These are phyloP conservation scores for Neodiprion fabricii DNA, from an alignment of 1,140 invertebrate genomes.

Conservation along the genomic window DNA sequence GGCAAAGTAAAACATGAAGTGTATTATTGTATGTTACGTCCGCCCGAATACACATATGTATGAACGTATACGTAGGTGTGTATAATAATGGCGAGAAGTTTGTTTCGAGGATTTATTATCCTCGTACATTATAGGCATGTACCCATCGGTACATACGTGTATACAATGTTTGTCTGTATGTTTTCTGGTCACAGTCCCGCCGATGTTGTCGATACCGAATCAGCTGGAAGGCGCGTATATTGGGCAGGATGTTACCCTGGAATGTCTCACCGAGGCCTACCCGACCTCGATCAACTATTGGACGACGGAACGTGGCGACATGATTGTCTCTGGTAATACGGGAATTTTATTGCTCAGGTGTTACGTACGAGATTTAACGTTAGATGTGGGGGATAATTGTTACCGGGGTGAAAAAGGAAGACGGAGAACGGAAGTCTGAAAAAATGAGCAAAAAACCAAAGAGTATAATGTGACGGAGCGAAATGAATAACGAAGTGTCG, in stretches of 20 bases:
- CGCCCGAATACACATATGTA: too few species aligned
- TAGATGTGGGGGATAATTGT: too few species aligned
- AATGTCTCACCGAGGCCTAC: slow-evolving; percentile 89
- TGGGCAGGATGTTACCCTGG: slow-evolving; percentile 80
- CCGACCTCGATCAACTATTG: slow-evolving; percentile 89
- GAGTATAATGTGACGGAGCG: too few species aligned
- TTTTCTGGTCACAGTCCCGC: slow-evolving; percentile 71
- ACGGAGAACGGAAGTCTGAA: too few species aligned
- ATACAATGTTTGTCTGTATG: neutral
- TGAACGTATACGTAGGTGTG: slow-evolving; percentile 12
- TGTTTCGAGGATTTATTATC: slow-evolving; percentile 29
- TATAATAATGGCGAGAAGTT: slow-evolving; percentile 13
- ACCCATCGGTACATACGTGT: neutral
- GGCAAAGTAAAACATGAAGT: too few species aligned
- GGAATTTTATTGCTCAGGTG: slow-evolving; percentile 28
- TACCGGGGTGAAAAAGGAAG: too few species aligned
- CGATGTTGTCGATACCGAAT: slow-evolving; percentile 86
- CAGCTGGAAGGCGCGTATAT: slow-evolving; percentile 83
- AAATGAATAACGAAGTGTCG: too few species aligned
- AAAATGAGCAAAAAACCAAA: too few species aligned
- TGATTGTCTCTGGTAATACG: slow-evolving; percentile 86
- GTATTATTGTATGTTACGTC: too few species aligned
- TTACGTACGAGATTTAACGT: neutral
- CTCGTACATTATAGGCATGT: neutral
- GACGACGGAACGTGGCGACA: slow-evolving; percentile 84